Evolutionary conservation across 2,888 invertebrate species (phyloP).

Genomic region (Polyommatus icarus): DNA sequence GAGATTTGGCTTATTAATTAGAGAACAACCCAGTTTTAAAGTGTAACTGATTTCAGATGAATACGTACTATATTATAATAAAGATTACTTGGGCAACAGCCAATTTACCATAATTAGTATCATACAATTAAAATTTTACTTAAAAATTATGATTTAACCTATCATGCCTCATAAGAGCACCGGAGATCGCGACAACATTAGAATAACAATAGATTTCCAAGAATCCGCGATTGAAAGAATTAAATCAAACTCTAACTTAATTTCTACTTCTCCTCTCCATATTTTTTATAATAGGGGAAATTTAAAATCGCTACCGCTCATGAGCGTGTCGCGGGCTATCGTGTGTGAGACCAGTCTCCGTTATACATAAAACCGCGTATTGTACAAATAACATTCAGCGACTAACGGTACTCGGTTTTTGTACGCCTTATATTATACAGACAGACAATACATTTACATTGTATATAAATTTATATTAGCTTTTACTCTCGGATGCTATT

Average conservation of each 20-base stretch:
- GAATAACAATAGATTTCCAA: too few relatives aligned
- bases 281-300: too few relatives aligned
- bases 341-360: slow-evolving; percentile 40
- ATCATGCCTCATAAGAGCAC: too few relatives aligned
- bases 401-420: slow-evolving; percentile 40
- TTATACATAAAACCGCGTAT: slow-evolving; percentile 41
- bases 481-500: slow-evolving; percentile 1
- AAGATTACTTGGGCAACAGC: too few relatives aligned
- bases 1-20: too few relatives aligned
- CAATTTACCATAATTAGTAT: not conserved
- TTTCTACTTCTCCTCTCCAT: too few relatives aligned
- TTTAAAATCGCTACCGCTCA: slow-evolving; percentile 31
- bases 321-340: slow-evolving; percentile 14
- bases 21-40: not conserved
- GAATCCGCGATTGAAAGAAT: too few relatives aligned
- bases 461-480: not conserved
- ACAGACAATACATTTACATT: slow-evolving; percentile 15
- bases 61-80: not conserved
- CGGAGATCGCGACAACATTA: too few relatives aligned
- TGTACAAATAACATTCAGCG: slow-evolving; percentile 40
- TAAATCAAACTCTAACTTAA: too few relatives aligned
- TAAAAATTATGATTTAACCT: not conserved
- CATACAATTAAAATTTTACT: not conserved
- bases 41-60: not conserved
- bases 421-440: slow-evolving; percentile 26